Percentiles rank a stretch among this genome's conserved stretches.
These are phyloP conservation scores for Chaenocephalus aceratus DNA, from an alignment of 2,113 vertebrate genomes.

Conservation along the genomic window DNA sequence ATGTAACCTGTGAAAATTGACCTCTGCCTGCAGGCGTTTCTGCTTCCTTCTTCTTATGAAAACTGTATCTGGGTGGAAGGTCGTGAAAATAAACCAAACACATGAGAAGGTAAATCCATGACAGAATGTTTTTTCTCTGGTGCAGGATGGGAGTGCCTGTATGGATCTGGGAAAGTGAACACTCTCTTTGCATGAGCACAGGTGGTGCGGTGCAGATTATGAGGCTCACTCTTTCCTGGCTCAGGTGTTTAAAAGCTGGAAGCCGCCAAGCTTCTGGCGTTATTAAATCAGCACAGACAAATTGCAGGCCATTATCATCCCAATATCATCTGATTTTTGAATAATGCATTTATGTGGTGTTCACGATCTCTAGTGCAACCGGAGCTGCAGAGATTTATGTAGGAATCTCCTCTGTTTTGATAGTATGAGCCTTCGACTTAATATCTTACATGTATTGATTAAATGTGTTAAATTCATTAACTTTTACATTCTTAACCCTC, in stretches of 20 bases:
- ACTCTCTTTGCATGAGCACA: slow-evolving; percentile 44
- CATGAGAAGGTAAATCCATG: slow-evolving; percentile 12
- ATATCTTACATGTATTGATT: neutral
- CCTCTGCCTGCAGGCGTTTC: neutral
- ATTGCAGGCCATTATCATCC: slow-evolving; percentile 39
- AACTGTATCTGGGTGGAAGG: neutral
- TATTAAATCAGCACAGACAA: slow-evolving; percentile 60
- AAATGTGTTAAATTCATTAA: no score
- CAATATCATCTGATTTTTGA: slow-evolving; percentile 55
- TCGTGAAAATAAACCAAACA: neutral
- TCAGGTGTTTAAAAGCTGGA: slow-evolving; percentile 53
- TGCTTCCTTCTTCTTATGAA: slow-evolving; percentile 1
- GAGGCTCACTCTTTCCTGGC: slow-evolving; percentile 27
- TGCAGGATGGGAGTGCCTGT: slow-evolving; percentile 17
- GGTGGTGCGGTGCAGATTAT: slow-evolving; percentile 49
- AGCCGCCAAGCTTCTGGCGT: slow-evolving; percentile 15
- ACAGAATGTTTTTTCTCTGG: slow-evolving; percentile 38
- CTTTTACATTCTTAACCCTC: neutral
- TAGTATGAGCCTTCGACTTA: no score
- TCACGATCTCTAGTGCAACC: neutral
- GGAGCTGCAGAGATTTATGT: slow-evolving; percentile 10
- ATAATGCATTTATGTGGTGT: slow-evolving; percentile 47
- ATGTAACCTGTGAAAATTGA: slow-evolving; percentile 12
- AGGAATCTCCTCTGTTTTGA: no score
- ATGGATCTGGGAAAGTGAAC: slow-evolving; percentile 52